Conservation (phyloP, 2,888 invertebrate genomes). For the Panopea generosa region DNA sequence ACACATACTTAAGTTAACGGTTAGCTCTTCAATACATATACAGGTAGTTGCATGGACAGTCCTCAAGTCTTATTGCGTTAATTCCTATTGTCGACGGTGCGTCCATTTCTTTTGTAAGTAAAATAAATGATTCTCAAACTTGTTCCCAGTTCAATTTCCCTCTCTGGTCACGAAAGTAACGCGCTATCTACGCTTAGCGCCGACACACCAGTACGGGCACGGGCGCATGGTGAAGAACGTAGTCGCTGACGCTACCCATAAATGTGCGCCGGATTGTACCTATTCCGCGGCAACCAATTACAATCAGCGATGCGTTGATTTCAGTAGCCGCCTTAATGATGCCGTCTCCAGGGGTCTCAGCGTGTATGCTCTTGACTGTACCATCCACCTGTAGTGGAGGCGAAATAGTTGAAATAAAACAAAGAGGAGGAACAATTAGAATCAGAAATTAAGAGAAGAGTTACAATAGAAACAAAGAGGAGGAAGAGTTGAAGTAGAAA, state of each 20-base stretch:
- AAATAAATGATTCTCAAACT: neutral
- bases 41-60: no score
- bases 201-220: slow-evolving; percentile 67
- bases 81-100: no score
- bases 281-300: slow-evolving; percentile 67
- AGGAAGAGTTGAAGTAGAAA: no score
- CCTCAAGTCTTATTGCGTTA: no score
- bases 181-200: slow-evolving; percentile 45
- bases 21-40: no score
- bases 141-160: neutral
- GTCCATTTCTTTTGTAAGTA: neutral
- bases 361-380: slow-evolving; percentile 64
- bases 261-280: slow-evolving; percentile 67
- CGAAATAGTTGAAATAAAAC: no score
- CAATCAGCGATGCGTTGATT: slow-evolving; percentile 44
- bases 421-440: neutral
- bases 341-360: slow-evolving; percentile 62
- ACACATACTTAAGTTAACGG: no score
- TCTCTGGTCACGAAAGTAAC: no score
- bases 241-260: slow-evolving; percentile 70
- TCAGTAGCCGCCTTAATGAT: slow-evolving; percentile 59
- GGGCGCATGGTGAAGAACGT: slow-evolving; percentile 65
- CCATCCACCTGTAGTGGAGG: slow-evolving; percentile 55
- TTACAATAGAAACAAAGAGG: no score
- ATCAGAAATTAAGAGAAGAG: neutral